Conservation (phyloP, 2,113 vertebrate genomes). For the Butastur rufipennis region DNA sequence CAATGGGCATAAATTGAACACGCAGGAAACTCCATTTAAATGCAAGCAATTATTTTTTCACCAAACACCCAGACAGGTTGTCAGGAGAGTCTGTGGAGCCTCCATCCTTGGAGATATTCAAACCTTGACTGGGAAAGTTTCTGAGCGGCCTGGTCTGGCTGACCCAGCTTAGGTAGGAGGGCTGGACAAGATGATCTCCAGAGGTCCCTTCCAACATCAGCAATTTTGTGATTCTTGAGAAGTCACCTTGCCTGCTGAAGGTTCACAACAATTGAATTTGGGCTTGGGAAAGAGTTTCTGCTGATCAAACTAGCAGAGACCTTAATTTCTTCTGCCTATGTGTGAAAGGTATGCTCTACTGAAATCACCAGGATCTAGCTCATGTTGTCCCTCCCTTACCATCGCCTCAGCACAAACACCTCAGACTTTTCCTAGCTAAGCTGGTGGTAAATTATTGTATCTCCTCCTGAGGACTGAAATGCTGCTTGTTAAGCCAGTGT, state of each 20-base stretch:
- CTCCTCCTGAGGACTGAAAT: neutral
- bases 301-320: neutral
- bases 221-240: neutral
- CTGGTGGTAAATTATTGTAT: neutral
- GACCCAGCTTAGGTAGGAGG: neutral
- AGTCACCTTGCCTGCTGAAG: neutral
- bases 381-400: accelerated
- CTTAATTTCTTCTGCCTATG: neutral
- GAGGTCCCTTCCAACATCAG: neutral
- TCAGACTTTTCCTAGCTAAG: neutral
- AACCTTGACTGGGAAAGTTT: neutral
- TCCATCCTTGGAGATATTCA: neutral
- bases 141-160: neutral
- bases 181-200: neutral
- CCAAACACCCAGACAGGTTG: neutral
- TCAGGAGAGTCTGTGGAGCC: neutral
- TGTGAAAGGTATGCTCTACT: neutral
- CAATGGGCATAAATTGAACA: neutral
- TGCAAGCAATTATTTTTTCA: neutral
- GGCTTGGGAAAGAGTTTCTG: neutral
- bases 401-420: neutral
- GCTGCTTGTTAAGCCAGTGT: neutral
- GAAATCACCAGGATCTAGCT: neutral
- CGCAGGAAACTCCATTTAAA: neutral
- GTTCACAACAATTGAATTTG: neutral